phyloP scores from a whole-genome alignment of 2,888 invertebrate genomes.

The Poecilobothrus nobilitatus region DNA sequence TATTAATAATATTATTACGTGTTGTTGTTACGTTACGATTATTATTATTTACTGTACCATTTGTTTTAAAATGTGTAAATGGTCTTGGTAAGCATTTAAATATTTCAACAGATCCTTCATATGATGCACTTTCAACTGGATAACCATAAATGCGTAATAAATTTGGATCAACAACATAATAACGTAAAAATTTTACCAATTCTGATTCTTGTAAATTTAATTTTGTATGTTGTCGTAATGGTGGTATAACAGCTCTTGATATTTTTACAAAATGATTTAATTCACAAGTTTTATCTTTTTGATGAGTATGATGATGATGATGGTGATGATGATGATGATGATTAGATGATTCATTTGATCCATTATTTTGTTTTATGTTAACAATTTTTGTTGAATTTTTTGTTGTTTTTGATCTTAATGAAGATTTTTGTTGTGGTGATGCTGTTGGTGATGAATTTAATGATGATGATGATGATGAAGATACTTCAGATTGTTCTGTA shows the following conservation, averaged over 20 bases:
- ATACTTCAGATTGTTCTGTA: conserved; percentile 8
- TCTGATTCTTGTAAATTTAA: conserved; percentile 47
- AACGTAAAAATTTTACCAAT: conserved; percentile 51
- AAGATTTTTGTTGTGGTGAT: neutral
- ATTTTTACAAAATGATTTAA: conserved; percentile 13
- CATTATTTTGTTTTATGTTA: neutral
- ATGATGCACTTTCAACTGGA: conserved; percentile 56
- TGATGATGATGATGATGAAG: neutral
- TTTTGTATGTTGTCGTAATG: conserved; percentile 42
- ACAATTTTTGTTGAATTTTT: neutral
- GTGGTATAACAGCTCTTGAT: conserved; percentile 28
- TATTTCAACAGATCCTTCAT: conserved; percentile 55
- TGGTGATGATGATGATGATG: neutral
- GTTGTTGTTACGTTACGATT: neutral
- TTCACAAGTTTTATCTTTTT: neutral
- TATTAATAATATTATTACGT: conserved; percentile 29
- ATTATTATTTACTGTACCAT: neutral
- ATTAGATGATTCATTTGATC: neutral
- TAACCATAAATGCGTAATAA: conserved; percentile 61
- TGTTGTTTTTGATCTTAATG: neutral
- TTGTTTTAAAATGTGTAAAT: conserved; percentile 26
- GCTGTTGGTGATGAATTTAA: neutral
- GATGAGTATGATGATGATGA: neutral
- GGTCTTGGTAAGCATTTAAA: conserved; percentile 51
- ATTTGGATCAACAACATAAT: conserved; percentile 54